These are phyloP conservation scores for Diaphora mendica DNA, from an alignment of 2,888 invertebrate species.

Conservation along the genomic window DNA sequence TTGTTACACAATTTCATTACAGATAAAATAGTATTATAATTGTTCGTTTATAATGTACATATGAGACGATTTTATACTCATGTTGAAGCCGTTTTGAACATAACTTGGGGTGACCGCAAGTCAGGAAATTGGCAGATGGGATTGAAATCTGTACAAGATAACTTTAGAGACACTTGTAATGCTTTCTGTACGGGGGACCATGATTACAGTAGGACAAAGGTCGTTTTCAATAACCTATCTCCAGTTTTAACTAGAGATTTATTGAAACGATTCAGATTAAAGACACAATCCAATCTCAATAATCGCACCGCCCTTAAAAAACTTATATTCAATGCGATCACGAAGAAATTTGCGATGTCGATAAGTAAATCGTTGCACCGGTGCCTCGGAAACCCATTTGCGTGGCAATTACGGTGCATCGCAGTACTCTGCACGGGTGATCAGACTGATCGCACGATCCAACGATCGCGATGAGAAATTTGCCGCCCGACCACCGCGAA, in stretches of 20 bases:
- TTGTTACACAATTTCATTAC: slow-evolving; percentile 44
- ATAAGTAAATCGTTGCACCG: slow-evolving; percentile 15
- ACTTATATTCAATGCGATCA: slow-evolving; percentile 1
- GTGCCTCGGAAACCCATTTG: slow-evolving; percentile 40
- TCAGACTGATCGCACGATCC: slow-evolving; percentile 57
- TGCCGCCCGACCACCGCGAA: slow-evolving; percentile 74
- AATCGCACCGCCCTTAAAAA: not conserved
- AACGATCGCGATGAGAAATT: slow-evolving; percentile 78
- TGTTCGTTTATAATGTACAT: slow-evolving; percentile 4
- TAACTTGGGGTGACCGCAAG: not conserved
- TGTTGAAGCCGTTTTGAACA: not conserved
- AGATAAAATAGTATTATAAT: too few relatives aligned
- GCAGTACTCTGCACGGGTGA: slow-evolving; percentile 35
- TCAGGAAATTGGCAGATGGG: not conserved
- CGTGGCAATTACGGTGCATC: slow-evolving; percentile 57
- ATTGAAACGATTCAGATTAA: too few relatives aligned
- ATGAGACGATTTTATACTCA: not conserved
- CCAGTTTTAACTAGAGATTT: too few relatives aligned
- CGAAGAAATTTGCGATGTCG: slow-evolving; percentile 5
- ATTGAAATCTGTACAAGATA: too few relatives aligned
- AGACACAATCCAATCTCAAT: not conserved
- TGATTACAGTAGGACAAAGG: too few relatives aligned
- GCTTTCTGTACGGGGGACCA: too few relatives aligned
- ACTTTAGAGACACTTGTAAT: too few relatives aligned
- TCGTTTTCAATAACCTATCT: too few relatives aligned